phyloP scores from a whole-genome alignment of 1,140 invertebrate species.

The Pectinophora gossypiella region DNA sequence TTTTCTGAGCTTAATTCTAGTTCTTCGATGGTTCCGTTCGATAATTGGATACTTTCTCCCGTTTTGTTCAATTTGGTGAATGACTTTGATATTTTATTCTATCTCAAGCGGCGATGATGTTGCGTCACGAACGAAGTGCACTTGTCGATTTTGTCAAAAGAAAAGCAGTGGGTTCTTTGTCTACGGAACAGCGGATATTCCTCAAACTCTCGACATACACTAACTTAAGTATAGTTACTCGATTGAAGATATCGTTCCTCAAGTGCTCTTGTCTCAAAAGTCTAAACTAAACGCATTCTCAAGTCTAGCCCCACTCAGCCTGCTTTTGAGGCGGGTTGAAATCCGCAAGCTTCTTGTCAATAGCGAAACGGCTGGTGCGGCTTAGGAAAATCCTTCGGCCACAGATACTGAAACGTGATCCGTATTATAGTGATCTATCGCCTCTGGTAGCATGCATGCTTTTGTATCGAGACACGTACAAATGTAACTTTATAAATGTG shows the following conservation, averaged over 20 bases:
- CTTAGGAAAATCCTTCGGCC: constrained; percentile 22
- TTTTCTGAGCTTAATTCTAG: background rate
- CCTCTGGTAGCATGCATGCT: too few relatives aligned
- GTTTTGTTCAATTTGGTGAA: constrained; percentile 1
- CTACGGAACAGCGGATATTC: too few relatives aligned
- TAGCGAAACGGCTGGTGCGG: constrained; percentile 31
- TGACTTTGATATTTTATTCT: background rate
- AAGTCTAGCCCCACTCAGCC: constrained; percentile 19
- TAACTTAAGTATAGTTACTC: background rate
- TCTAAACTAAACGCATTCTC: constrained; percentile 32
- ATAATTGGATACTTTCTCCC: background rate
- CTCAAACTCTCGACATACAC: background rate
- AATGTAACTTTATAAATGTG: too few relatives aligned
- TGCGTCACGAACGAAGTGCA: background rate
- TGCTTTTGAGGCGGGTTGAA: constrained; percentile 41
- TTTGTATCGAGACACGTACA: too few relatives aligned
- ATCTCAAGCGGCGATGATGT: too few relatives aligned
- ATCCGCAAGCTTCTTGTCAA: constrained; percentile 40
- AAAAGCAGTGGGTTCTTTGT: background rate
- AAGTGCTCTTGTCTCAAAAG: constrained; percentile 29
- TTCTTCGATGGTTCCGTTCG: background rate
- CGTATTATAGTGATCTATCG: too few relatives aligned
- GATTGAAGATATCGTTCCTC: constrained; percentile 27
- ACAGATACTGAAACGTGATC: background rate
- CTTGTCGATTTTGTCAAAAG: background rate